Conservation (phyloP, 30 jellyfish, hydroid and myxozoan genomes). For the Mastigias papua region DNA sequence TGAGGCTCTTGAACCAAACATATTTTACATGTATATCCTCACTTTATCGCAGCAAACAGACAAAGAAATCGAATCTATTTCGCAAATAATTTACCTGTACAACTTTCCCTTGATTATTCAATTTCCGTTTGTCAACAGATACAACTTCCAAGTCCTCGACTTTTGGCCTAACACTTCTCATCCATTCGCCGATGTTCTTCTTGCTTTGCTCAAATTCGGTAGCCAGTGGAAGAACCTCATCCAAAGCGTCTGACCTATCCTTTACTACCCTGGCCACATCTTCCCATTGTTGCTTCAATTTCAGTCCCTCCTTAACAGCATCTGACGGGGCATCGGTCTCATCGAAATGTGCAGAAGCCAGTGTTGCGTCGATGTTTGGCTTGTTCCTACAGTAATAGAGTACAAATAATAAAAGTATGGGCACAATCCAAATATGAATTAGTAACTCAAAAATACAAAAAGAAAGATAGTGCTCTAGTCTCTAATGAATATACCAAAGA, state of each 20-base stretch:
- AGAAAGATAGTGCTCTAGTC: too few relatives aligned
- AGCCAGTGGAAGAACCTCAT: conserved; percentile 74
- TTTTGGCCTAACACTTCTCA: conserved; percentile 67
- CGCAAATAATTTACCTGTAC: conserved; percentile 18
- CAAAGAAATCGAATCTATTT: background rate
- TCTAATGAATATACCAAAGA: too few relatives aligned
- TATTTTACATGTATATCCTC: too few relatives aligned
- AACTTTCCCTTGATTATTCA: conserved; percentile 71
- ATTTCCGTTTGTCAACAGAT: conserved; percentile 68
- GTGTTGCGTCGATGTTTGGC: conserved; percentile 67
- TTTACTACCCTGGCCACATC: conserved; percentile 40
- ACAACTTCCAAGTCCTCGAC: conserved; percentile 67
- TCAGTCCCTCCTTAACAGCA: conserved; percentile 39
- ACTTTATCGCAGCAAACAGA: background rate
- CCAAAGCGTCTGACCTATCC: conserved; percentile 72
- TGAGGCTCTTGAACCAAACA: too few relatives aligned
- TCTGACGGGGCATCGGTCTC: conserved; percentile 38
- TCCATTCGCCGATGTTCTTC: conserved; percentile 59
- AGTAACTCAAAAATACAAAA: too few relatives aligned
- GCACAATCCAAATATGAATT: background rate
- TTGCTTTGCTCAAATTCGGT: conserved; percentile 36
- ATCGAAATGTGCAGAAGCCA: conserved; percentile 65
- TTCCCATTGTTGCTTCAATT: conserved; percentile 73
- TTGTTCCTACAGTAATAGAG: conserved; percentile 26
- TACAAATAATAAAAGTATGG: background rate